Conservation (phyloP, 1,140 invertebrate genomes). For the Samia ricini region DNA sequence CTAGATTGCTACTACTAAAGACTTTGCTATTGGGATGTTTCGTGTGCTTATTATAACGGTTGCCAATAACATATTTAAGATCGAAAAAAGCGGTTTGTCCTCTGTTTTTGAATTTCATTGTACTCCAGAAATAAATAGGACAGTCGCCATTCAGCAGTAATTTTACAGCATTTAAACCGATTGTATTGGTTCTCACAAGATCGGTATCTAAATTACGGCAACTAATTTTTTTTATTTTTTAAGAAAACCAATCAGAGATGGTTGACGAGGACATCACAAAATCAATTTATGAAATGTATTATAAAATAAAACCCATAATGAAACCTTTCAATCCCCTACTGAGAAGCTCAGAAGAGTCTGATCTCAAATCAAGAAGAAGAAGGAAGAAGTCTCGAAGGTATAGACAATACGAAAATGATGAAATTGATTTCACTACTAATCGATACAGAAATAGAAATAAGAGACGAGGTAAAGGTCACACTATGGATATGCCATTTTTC, state of each 20-base stretch:
- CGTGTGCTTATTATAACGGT: no score
- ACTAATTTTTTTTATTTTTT: neutral
- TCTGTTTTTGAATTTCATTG: no score
- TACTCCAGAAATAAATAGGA: no score
- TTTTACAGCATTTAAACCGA: no score
- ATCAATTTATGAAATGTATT: conserved; percentile 67
- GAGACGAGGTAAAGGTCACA: conserved; percentile 17
- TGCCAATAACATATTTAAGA: no score
- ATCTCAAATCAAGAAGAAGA: conserved; percentile 9
- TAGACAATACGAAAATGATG: conserved; percentile 19
- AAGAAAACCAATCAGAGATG: conserved; percentile 17
- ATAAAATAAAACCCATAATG: conserved; percentile 33
- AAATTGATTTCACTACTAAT: conserved; percentile 5
- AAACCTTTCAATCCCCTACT: conserved; percentile 24
- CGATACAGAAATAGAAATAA: conserved; percentile 17
- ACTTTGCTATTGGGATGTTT: no score
- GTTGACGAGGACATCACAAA: conserved; percentile 54
- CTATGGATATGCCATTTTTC: conserved; percentile 30
- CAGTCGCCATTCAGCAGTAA: no score
- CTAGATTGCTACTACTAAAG: no score
- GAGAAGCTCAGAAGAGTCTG: conserved; percentile 23
- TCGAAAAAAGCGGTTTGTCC: no score
- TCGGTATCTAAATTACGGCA: no score
- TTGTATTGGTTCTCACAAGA: no score
- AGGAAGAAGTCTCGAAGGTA: conserved; percentile 20